phyloP scores from a whole-genome alignment of 2,113 vertebrate species.

The Oostethus manadensis region DNA sequence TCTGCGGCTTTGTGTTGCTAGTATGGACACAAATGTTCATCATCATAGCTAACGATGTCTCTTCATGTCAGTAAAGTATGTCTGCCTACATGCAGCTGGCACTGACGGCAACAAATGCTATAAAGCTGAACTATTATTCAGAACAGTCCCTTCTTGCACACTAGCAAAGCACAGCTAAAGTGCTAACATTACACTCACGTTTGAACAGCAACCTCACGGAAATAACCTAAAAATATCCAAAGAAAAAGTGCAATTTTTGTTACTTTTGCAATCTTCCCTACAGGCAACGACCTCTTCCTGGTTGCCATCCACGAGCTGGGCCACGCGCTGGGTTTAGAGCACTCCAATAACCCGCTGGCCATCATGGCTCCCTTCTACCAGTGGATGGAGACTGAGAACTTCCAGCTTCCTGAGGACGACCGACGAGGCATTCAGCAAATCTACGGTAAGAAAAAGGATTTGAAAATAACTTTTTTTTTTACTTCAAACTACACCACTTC shows the following conservation, averaged over 20 bases:
- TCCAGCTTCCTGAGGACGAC: constrained; percentile 91
- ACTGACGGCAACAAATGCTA: too few relatives aligned
- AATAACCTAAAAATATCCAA: too few relatives aligned
- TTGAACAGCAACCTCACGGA: too few relatives aligned
- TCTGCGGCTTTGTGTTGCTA: background rate
- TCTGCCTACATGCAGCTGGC: background rate
- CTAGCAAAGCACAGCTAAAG: too few relatives aligned
- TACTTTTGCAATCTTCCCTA: background rate
- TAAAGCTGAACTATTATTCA: too few relatives aligned
- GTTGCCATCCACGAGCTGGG: constrained; percentile 92
- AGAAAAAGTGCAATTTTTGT: too few relatives aligned
- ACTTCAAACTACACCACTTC: background rate
- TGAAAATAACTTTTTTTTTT: background rate
- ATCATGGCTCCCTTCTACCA: constrained; percentile 99
- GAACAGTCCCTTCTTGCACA: too few relatives aligned
- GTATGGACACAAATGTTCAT: constrained; percentile 1
- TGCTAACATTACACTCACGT: too few relatives aligned
- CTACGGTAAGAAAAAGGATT: constrained; percentile 74
- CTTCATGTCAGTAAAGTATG: background rate
- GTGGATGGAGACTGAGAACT: constrained; percentile 96
- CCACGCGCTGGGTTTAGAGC: constrained; percentile 90
- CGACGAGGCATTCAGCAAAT: constrained; percentile 90
- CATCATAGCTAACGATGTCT: background rate
- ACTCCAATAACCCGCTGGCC: constrained; percentile 90
- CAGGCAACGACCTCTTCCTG: constrained; percentile 94